Base-by-base conservation (phyloP, 2,888 invertebrate species). In the Patella pellucida region DNA sequence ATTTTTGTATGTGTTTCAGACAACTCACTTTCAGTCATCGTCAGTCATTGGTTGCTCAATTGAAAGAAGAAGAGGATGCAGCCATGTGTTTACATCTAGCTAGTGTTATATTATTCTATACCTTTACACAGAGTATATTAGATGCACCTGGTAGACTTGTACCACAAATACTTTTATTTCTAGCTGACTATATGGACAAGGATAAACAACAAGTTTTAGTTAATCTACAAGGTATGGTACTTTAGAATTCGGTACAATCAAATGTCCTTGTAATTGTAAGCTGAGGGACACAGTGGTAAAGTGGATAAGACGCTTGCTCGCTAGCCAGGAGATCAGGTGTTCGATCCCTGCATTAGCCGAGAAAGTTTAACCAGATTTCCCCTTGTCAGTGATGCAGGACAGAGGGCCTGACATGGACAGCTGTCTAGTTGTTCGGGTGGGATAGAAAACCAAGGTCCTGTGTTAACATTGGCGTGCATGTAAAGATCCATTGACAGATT, bases 81-180 rank as follows among this genome's bases (percentile, higher is more conserved):
- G 90, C 90, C 15, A 88, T 88, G 85, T 81, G 85, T 0, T 85
- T 91, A 31, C 91, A 91, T 82, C 83, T 90, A 67, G 82, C 88
- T 0, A 81, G 80, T 14, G 86, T 88, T 9, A 93, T 96, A 68
- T 93, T 97, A 75, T 97, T 96, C 88, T 95, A 95, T 72, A 93
- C 94, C 14, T 92, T 94, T 3, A 96, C 95, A 1, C 95, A 96
- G 85, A 94, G 93, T 83, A 95, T 97, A 92, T 89, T 98, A 50
- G 96, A 98, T 91, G 97, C 97, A 16, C 97, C 98, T 50, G 99
- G 99, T 0, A 94, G 96, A 89, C 97, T 97, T 92, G 96, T 99
- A 15, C 94, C 96, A 0, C 92, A 94, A 23, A 93, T 98, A 82
- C 92, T 98, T 69, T 89, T 93, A 1, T 95, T 94, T 89, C 92